phyloP scores from a whole-genome alignment of 2,113 vertebrate species.

The Odocoileus hemionus region DNA sequence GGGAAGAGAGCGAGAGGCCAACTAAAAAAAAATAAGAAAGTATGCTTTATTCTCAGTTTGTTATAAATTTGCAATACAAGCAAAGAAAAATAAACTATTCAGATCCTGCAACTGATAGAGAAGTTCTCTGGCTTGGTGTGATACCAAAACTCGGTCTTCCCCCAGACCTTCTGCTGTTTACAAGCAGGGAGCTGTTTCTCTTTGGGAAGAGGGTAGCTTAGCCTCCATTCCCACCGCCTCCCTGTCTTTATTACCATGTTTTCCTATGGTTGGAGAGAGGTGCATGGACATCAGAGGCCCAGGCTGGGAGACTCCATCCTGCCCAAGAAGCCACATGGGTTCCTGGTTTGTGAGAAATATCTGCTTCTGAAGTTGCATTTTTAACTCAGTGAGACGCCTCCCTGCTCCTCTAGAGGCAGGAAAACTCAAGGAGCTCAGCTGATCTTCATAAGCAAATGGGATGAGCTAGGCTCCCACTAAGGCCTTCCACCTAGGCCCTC shows the following conservation, averaged over 20 bases:
- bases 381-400: not conserved
- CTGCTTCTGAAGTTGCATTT: not conserved
- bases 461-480: not conserved
- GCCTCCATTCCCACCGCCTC: not conserved
- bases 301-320: not conserved
- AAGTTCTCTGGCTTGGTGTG: constrained; percentile 31
- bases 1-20: constrained; percentile 45
- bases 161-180: not conserved
- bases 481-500: constrained; percentile 3
- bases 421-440: not conserved
- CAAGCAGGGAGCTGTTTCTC: constrained; percentile 21
- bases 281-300: not conserved
- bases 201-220: not conserved
- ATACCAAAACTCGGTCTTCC: constrained; percentile 42
- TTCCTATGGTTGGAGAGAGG: not conserved
- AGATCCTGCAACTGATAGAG: constrained; percentile 42
- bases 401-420: not conserved
- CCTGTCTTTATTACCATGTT: not conserved
- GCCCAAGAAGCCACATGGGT: not conserved
- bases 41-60: constrained; percentile 45
- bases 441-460: constrained; percentile 42
- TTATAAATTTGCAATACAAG: constrained; percentile 57
- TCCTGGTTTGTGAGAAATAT: not conserved
- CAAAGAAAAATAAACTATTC: constrained; percentile 65
- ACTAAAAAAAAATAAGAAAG: not conserved